Conservation (phyloP, 2,113 vertebrate species). For the Odontesthes bonariensis region DNA sequence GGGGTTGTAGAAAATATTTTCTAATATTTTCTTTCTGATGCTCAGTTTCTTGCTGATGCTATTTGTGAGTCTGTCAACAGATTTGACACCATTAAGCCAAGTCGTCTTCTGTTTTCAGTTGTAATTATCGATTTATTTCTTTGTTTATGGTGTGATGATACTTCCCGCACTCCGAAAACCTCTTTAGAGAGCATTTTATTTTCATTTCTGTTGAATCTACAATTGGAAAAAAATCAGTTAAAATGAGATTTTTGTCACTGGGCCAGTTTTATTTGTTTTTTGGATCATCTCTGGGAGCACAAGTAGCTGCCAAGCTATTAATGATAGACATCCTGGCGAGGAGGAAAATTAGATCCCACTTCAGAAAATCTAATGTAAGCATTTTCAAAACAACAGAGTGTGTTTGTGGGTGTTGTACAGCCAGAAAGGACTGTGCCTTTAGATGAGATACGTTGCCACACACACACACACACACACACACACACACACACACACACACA, state of each 20-base stretch:
- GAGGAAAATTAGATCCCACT: conserved; percentile 15
- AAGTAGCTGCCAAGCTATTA: background rate
- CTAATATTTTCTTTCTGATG: no score
- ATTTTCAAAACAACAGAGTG: conserved; percentile 33
- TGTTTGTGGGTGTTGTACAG: conserved; percentile 27
- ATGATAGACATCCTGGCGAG: conserved; percentile 3
- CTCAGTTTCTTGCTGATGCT: no score
- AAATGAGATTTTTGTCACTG: background rate
- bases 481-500: conserved; percentile 21
- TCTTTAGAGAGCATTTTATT: no score
- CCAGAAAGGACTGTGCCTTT: conserved; percentile 19
- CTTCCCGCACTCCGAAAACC: no score
- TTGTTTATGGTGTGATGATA: no score
- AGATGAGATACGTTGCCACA: conserved; percentile 18
- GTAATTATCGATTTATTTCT: no score
- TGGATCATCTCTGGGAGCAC: background rate
- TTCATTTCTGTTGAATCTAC: background rate
- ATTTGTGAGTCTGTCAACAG: no score
- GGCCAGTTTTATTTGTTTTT: conserved; percentile 29
- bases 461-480: conserved; percentile 19
- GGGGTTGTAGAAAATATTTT: no score
- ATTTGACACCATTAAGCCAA: no score
- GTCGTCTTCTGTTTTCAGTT: no score
- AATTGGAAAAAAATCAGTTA: background rate
- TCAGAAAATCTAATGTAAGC: conserved; percentile 45